phyloP scores from a whole-genome alignment of 2,888 invertebrate genomes.

The Junonia oenone region DNA sequence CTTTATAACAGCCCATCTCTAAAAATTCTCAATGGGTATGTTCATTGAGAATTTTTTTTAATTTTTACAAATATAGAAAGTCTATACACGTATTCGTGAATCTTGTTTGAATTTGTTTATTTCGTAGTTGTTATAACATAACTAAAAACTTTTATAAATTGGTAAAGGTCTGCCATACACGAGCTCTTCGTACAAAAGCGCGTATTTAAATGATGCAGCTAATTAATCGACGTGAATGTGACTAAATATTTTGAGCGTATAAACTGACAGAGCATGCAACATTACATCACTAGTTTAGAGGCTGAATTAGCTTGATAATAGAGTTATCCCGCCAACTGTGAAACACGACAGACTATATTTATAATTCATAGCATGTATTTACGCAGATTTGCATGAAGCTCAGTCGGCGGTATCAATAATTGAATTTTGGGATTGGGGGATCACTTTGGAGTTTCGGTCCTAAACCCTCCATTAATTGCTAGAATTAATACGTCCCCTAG shows the following conservation, averaged over 20 bases:
- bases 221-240: neutral
- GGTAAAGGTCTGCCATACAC: no score
- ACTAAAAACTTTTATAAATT: no score
- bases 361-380: conserved; percentile 18
- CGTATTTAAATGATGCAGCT: neutral
- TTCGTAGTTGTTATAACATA: no score
- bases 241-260: conserved; percentile 3
- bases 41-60: no score
- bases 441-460: conserved; percentile 36
- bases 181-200: no score
- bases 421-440: conserved; percentile 54
- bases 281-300: conserved; percentile 9
- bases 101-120: no score
- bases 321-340: conserved; percentile 12
- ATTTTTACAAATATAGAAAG: no score
- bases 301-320: conserved; percentile 15
- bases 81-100: no score
- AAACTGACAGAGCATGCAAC: conserved; percentile 11
- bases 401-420: conserved; percentile 56
- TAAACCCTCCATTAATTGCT: conserved; percentile 66
- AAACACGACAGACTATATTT: conserved; percentile 20
- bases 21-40: no score
- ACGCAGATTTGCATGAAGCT: conserved; percentile 19
- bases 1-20: no score
- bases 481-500: conserved; percentile 61